Conservation (phyloP, 2,888 invertebrate species). For the Stenurella melanura region DNA sequence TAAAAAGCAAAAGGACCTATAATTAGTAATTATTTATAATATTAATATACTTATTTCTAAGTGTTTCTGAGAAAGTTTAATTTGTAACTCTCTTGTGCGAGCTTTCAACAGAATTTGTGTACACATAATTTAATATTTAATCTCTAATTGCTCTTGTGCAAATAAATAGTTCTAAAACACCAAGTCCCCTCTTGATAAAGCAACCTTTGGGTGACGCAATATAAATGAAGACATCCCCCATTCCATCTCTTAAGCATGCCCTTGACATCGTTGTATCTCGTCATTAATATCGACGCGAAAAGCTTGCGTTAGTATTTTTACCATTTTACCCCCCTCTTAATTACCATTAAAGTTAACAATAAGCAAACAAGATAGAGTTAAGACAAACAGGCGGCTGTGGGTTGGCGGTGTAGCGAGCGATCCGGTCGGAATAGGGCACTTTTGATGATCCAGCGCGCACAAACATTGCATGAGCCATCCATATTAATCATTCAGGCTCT, state of each 20-base stretch:
- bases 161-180: neutral
- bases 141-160: neutral
- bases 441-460: conserved; percentile 55
- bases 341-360: conserved; percentile 4
- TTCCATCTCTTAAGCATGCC: neutral
- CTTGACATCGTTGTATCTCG: neutral
- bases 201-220: neutral
- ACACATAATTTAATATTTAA: conserved; percentile 3
- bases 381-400: conserved; percentile 5
- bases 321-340: conserved; percentile 5
- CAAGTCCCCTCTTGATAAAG: neutral
- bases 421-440: conserved; percentile 43
- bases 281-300: conserved; percentile 13
- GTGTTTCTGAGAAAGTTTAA: no score
- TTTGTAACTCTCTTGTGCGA: neutral
- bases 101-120: neutral
- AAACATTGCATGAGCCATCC: conserved; percentile 62
- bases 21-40: no score
- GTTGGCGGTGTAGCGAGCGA: conserved; percentile 7
- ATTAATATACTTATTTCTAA: no score
- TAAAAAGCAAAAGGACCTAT: no score
- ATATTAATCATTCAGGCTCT: conserved; percentile 68
- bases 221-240: neutral
- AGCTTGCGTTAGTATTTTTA: conserved; percentile 17
- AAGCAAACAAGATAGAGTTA: conserved; percentile 18